Percentiles rank a stretch among this genome's conserved stretches.
These are phyloP conservation scores for Siniperca obscura DNA, from an alignment of 2,797 vertebrate species.

Conservation along the genomic window DNA sequence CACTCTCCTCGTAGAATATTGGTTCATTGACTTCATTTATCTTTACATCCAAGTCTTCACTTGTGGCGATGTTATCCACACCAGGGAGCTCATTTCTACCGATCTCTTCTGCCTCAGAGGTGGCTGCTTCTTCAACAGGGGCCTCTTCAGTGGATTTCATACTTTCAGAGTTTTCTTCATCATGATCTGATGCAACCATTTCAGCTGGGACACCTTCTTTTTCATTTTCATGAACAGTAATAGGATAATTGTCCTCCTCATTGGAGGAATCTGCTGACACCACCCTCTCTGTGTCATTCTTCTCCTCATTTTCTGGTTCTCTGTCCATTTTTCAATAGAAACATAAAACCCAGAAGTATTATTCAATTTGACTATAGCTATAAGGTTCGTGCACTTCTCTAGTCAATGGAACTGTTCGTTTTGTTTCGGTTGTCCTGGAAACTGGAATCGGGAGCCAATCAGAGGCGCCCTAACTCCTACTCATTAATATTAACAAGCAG, in stretches of 20 bases:
- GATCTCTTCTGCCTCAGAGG: constrained; percentile 14
- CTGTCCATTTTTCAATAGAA: constrained; percentile 42
- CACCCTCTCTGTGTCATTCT: neutral
- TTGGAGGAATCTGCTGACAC: neutral
- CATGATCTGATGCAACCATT: neutral
- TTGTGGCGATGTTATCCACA: neutral
- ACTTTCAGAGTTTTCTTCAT: constrained; percentile 4
- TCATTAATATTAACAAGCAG: constrained; percentile 80
- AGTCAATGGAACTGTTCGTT: constrained; percentile 53
- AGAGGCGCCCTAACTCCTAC: neutral
- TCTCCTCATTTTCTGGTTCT: constrained; percentile 21
- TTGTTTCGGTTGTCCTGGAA: constrained; percentile 81
- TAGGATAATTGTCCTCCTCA: neutral
- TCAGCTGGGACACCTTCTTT: constrained; percentile 12
- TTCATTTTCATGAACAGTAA: neutral
- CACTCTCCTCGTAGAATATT: constrained; percentile 16
- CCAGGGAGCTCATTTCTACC: neutral
- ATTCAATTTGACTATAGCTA: neutral
- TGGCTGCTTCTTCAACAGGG: neutral
- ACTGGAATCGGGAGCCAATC: constrained; percentile 76
- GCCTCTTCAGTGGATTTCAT: neutral
- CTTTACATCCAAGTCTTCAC: constrained; percentile 24
- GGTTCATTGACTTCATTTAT: neutral
- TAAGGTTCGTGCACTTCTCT: neutral
- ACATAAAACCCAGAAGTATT: neutral